These are phyloP conservation scores for Drosophila paranaensis DNA, from an alignment of 2,888 invertebrate genomes.

Conservation along the genomic window DNA sequence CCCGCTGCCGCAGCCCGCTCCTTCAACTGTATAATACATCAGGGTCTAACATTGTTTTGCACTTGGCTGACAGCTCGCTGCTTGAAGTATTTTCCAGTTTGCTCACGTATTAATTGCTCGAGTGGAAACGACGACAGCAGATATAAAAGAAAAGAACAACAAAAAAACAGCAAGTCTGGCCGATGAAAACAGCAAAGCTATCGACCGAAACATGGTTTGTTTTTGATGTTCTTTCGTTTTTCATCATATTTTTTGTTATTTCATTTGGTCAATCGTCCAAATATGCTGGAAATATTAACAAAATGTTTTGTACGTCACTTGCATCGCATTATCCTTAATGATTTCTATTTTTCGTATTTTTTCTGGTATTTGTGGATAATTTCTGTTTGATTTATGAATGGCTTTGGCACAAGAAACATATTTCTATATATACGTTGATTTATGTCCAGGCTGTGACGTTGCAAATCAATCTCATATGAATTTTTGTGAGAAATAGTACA, in stretches of 20 bases:
- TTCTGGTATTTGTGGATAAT: conserved; percentile 11
- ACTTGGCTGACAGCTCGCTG: conserved; percentile 60
- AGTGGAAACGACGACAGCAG: conserved; percentile 70
- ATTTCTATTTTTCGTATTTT: conserved; percentile 17
- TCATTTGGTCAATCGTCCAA: conserved; percentile 27
- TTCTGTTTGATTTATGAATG: conserved; percentile 57
- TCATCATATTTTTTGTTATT: conserved; percentile 14
- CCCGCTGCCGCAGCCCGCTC: not conserved
- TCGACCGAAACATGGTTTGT: conserved; percentile 76
- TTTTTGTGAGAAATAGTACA: not conserved
- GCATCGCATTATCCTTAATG: conserved; percentile 52
- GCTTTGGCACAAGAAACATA: not conserved
- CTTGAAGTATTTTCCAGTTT: conserved; percentile 71
- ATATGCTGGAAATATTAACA: conserved; percentile 54
- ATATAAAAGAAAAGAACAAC: conserved; percentile 36
- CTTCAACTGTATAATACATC: conserved; percentile 52
- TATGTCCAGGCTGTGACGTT: conserved; percentile 13
- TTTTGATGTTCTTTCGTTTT: conserved; percentile 46
- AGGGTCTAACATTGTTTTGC: conserved; percentile 74
- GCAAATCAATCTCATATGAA: conserved; percentile 19
- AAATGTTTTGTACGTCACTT: conserved; percentile 36
- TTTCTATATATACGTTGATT: conserved; percentile 1
- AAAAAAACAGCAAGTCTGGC: conserved; percentile 15
- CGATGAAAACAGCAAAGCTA: conserved; percentile 46
- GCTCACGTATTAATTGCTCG: conserved; percentile 79